phyloP scores from a whole-genome alignment of 2,113 vertebrate species.

The Festucalex cinctus region DNA sequence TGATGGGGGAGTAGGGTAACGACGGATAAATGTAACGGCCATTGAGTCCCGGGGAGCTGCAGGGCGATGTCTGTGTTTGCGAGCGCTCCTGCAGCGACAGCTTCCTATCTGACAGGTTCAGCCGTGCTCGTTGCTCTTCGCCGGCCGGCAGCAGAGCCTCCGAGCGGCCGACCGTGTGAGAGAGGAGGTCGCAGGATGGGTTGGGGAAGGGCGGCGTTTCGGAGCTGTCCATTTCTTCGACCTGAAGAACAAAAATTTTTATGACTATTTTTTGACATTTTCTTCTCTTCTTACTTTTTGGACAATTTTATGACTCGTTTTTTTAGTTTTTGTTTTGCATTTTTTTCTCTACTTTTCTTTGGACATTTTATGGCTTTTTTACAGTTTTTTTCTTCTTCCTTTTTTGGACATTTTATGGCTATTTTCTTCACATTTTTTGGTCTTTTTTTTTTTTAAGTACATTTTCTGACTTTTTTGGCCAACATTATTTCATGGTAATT shows the following conservation, averaged over 20 bases:
- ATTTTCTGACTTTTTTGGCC: too few relatives aligned
- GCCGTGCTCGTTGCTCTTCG: constrained; percentile 69
- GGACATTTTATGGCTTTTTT: too few relatives aligned
- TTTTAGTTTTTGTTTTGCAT: too few relatives aligned
- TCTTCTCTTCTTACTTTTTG: too few relatives aligned
- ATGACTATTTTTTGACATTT: too few relatives aligned
- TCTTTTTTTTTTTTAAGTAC: too few relatives aligned
- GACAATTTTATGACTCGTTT: too few relatives aligned
- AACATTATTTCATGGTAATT: too few relatives aligned
- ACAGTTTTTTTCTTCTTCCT: too few relatives aligned
- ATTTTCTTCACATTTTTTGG: too few relatives aligned
- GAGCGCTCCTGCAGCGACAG: constrained; percentile 89
- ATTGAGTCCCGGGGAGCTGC: constrained; percentile 62
- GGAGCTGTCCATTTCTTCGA: constrained; percentile 74
- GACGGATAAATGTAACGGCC: constrained; percentile 84
- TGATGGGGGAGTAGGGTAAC: constrained; percentile 84
- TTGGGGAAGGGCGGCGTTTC: constrained; percentile 53
- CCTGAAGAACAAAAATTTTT: constrained; percentile 26
- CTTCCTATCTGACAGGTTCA: constrained; percentile 82
- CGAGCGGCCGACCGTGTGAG: constrained; percentile 50
- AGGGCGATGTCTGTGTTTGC: constrained; percentile 66
- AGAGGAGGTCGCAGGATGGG: constrained; percentile 67
- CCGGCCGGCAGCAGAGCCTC: constrained; percentile 53
- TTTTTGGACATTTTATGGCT: too few relatives aligned
- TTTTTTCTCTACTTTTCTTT: too few relatives aligned